Conservation (phyloP, 2,888 invertebrate genomes). For the Mactromeris polynyma region DNA sequence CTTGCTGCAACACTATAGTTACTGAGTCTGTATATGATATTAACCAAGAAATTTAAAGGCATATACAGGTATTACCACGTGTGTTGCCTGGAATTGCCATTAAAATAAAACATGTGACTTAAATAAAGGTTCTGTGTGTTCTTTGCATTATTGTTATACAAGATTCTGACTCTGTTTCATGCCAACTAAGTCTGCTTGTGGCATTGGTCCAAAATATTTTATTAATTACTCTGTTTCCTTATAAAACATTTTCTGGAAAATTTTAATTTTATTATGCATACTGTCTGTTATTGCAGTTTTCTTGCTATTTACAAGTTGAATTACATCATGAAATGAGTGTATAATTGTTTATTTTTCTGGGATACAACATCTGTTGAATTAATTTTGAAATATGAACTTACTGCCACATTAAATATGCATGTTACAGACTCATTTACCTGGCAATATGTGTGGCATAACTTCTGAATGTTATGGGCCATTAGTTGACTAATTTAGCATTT, state of each 20-base stretch:
- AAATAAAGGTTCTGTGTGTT: background rate
- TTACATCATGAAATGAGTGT: background rate
- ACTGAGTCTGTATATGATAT: too few relatives aligned
- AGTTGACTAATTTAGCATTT: background rate
- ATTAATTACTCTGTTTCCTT: background rate
- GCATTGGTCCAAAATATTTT: background rate
- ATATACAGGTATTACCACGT: too few relatives aligned
- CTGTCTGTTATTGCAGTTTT: background rate
- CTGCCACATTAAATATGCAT: background rate
- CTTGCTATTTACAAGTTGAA: background rate
- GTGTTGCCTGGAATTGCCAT: background rate
- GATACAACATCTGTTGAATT: background rate
- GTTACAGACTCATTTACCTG: background rate
- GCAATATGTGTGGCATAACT: background rate
- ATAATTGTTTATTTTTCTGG: background rate
- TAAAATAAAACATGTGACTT: background rate
- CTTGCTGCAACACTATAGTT: too few relatives aligned
- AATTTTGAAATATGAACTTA: background rate
- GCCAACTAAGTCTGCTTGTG: background rate
- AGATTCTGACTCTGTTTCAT: background rate
- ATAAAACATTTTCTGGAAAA: background rate
- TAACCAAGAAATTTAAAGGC: too few relatives aligned
- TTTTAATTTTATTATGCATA: background rate
- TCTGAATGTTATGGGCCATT: background rate
- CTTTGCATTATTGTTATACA: background rate